Evolutionary conservation across 2,888 invertebrate species (phyloP).

Genomic region (Elmis aenea): DNA sequence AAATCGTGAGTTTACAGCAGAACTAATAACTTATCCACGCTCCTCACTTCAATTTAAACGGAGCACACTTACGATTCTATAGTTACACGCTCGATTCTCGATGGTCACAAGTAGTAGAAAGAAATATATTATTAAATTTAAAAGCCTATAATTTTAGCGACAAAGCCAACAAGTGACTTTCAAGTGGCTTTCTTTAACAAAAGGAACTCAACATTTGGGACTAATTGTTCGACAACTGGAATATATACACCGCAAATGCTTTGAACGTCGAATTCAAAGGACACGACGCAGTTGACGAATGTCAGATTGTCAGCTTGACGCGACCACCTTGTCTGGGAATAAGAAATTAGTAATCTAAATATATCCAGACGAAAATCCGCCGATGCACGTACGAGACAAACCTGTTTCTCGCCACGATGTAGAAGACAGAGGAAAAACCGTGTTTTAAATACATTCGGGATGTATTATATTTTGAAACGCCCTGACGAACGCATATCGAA

Average conservation of each 20-base stretch:
- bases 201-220: slow-evolving; percentile 17
- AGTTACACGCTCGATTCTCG: no score
- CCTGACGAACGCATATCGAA: slow-evolving; percentile 25
- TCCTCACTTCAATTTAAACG: no score
- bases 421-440: slow-evolving; percentile 1
- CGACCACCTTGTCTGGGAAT: slow-evolving; percentile 43
- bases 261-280: slow-evolving; percentile 12
- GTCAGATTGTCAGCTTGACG: slow-evolving; percentile 31
- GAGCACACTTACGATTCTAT: no score
- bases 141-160: slow-evolving; percentile 10
- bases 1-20: no score
- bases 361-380: slow-evolving; percentile 2
- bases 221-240: slow-evolving; percentile 35
- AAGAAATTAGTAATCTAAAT: slow-evolving; percentile 26
- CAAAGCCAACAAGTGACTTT: slow-evolving; percentile 21
- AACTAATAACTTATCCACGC: no score
- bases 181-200: slow-evolving; percentile 13
- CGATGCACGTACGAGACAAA: slow-evolving; percentile 7
- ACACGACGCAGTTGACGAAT: slow-evolving; percentile 23
- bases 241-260: slow-evolving; percentile 19
- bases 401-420: slow-evolving; percentile 4
- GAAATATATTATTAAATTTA: no score
- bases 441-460: slow-evolving; percentile 8
- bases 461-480: slow-evolving; percentile 22
- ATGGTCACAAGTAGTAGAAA: no score